Base-by-base conservation (phyloP, 1,140 invertebrate species). In the Scaptodrosophila lebanonensis region DNA sequence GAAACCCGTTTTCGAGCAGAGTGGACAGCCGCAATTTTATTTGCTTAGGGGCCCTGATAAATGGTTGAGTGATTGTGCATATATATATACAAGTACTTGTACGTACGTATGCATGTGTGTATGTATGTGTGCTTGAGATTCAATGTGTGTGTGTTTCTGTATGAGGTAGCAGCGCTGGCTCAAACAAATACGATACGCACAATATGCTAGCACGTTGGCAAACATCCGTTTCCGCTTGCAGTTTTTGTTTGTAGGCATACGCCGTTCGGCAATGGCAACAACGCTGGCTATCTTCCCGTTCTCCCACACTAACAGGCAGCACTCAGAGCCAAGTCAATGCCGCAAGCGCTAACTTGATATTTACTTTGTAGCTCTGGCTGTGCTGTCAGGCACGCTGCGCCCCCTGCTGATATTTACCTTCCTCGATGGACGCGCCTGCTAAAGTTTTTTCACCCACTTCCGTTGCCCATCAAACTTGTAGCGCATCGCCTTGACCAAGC, bases 151-250 rank as follows among this genome's bases (percentile, higher is more conserved):
- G n/a, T 29, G 27, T 29, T 29, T 29, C 9, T 9, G 27, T 29
- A 29, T 29, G 27, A 66, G 62, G 62, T 57, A 65, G 60, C 42
- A 42, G 27, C 27, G 27, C 27, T n/a, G n/a, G n/a, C n/a, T n/a
- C 5, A 33, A 33, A 33, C 32, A 33, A 33, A 65, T 56, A 66
- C 60, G 59, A 72, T 39, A 60, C 57, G 35, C 49, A 60, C 66
- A 56, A 56, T 60, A 58, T 61, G 43, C 45, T 52, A 52, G 53
- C 53, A 66, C 68, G 76, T 52, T 75, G 53, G 66, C 59, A 76
- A 83, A 82, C 75, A 63, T 82, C 75, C 75, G 75, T 43, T 82
- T 82, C 75, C 75, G 75, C 69, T 79, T 83, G 75, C 83, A 83
- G 76, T 82, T 82, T 70, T 57, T 53, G 49, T 57, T 57, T 59